Percentiles rank a stretch among this genome's conserved stretches.
Conservation (phyloP, 92 coral and sea anemone species). For the Parazoanthus darwini region DNA sequence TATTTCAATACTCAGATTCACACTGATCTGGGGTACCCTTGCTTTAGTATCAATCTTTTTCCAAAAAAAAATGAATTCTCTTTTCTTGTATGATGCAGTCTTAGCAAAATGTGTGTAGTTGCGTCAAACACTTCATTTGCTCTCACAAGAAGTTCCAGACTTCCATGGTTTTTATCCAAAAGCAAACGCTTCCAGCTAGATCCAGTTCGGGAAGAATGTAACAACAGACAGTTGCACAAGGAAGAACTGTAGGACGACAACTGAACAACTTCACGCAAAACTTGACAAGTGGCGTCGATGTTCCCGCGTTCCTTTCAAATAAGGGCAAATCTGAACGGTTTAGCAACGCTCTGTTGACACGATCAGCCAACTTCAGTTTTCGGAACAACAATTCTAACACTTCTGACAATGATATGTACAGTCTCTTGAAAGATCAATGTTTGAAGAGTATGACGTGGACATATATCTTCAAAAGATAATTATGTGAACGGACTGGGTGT, state of each 20-base stretch:
- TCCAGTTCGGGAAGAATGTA: too few species aligned
- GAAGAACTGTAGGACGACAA: too few species aligned
- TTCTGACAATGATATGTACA: not conserved
- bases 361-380: not conserved
- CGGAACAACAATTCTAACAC: not conserved
- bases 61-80: not conserved
- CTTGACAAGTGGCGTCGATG: not conserved
- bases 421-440: not conserved
- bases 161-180: not conserved
- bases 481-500: too few species aligned
- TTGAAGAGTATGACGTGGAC: constrained; percentile 18
- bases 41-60: too few species aligned
- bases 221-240: too few species aligned
- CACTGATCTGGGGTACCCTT: not conserved
- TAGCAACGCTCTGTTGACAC: not conserved
- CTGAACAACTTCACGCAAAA: not conserved
- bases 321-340: not conserved
- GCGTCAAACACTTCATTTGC: not conserved
- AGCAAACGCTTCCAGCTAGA: not conserved
- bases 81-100: not conserved
- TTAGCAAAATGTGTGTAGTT: too few species aligned
- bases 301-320: not conserved
- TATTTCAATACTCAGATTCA: not conserved
- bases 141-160: not conserved
- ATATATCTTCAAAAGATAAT: not conserved